Base-by-base conservation (phyloP, 2,113 vertebrate species). In the Corvus cornix region DNA sequence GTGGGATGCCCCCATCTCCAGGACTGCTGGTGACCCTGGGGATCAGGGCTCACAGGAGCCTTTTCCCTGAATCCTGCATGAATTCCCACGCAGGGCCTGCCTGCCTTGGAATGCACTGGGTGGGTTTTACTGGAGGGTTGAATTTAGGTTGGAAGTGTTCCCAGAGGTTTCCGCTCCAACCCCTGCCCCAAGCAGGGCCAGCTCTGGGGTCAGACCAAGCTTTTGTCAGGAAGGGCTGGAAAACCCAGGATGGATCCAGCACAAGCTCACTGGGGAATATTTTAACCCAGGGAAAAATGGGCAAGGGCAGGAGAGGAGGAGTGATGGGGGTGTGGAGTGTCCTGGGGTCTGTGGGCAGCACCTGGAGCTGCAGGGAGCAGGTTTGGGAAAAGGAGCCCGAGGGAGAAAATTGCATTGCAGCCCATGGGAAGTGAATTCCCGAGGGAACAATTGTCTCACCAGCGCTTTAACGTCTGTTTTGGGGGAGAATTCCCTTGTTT, bases 281-380 rank as follows among this genome's bases (percentile, higher is more conserved):
- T 22, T 93, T 62, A 55, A 46, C 13, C 17, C 35, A 26, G 46
- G 33, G 44, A 69, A 76, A 24, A 64, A 19, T 16, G 53, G 14
- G 8, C 16, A 19, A 22, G 49, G 20, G 35, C 21, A 30, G 37
- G 13, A 67, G 28, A 15, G 69, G 17, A 55, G 33, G 13, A 37
- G 22, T 0, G 27, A 6, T 6, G 24, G 13, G 30, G 3, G 0
- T 33, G 27, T 6, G 59, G 27, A n/a, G 48, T 3, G 49, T 7
- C 58, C 30, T 18, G 37, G 67, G 12, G 17, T 35, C 74, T 59
- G 35, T 0, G 2, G 41, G 24, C 35, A 79, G 81, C 69, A 5
- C 58, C 56, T n/a, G 85, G 52, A 63, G 23, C 35, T 0, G 0
- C 8, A 11, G n/a, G 55, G 11, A 86, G 20, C 20, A 19, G 64